These are phyloP conservation scores for Andrena praecox DNA, from an alignment of 2,888 invertebrate genomes.

Conservation along the genomic window DNA sequence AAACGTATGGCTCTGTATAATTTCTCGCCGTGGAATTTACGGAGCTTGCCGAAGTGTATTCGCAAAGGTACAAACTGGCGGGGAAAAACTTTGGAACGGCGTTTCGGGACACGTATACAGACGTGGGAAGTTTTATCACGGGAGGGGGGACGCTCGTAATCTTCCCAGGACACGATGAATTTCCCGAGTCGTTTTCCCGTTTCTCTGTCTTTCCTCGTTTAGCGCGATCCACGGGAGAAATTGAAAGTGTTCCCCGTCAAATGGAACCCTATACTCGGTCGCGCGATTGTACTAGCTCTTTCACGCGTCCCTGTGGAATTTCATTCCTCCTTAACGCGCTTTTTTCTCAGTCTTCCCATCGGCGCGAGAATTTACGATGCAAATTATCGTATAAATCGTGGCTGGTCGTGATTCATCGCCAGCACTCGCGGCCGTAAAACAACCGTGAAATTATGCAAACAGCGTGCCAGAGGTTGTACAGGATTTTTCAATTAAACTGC, in stretches of 20 bases:
- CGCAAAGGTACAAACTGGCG: background rate
- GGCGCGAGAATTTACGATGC: constrained; percentile 29
- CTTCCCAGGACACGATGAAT: constrained; percentile 18
- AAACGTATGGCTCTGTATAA: background rate
- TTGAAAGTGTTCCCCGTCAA: background rate
- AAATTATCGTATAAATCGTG: constrained; percentile 42
- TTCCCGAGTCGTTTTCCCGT: background rate
- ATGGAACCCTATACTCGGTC: background rate
- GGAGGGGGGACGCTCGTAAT: constrained; percentile 19
- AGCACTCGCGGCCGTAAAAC: constrained; percentile 19
- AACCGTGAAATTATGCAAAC: constrained; percentile 39
- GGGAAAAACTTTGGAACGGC: background rate
- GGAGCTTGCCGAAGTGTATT: background rate
- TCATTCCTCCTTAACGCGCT: background rate
- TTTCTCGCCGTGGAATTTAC: background rate
- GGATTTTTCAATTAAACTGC: constrained; percentile 38
- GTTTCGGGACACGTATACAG: constrained; percentile 22
- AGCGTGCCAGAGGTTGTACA: constrained; percentile 1
- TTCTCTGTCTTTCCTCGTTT: background rate
- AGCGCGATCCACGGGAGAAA: constrained; percentile 8
- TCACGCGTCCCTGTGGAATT: background rate
- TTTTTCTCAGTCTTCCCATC: background rate
- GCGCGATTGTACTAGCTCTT: no score
- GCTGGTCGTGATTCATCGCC: constrained; percentile 20
- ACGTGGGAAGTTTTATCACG: constrained; percentile 51